Conservation (phyloP, 2,888 invertebrate genomes). For the Synanthedon andrenaeformis region DNA sequence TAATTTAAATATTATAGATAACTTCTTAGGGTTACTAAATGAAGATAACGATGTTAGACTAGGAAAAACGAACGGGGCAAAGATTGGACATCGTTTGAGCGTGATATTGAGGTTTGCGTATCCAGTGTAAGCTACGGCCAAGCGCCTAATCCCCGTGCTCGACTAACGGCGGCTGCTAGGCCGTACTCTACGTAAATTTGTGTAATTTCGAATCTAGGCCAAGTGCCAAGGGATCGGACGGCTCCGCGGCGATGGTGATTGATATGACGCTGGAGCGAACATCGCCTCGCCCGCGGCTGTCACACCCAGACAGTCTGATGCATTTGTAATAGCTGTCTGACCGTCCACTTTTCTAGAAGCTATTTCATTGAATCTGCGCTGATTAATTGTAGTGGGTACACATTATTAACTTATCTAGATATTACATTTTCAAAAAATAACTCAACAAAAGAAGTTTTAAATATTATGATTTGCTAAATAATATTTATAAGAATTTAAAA, state of each 20-base stretch:
- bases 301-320: slow-evolving; percentile 37
- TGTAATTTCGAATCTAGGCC: slow-evolving; percentile 68
- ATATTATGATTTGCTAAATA: neutral
- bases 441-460: neutral
- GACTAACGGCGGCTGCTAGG: slow-evolving; percentile 53
- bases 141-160: slow-evolving; percentile 52
- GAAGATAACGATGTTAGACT: no score
- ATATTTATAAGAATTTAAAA: no score
- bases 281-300: slow-evolving; percentile 37
- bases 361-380: neutral
- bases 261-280: slow-evolving; percentile 57
- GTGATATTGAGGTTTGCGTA: slow-evolving; percentile 46
- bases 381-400: neutral
- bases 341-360: neutral
- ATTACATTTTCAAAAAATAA: neutral
- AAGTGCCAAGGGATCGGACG: slow-evolving; percentile 64
- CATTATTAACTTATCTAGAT: neutral
- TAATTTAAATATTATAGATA: no score
- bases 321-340: slow-evolving; percentile 33
- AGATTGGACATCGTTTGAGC: slow-evolving; percentile 47
- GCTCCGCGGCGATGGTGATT: slow-evolving; percentile 62
- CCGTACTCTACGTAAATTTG: slow-evolving; percentile 61
- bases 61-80: no score
- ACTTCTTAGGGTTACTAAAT: no score
- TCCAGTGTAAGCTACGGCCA: slow-evolving; percentile 52